These are phyloP conservation scores for Apis dorsata DNA, from an alignment of 1,140 invertebrate species.

Conservation along the genomic window DNA sequence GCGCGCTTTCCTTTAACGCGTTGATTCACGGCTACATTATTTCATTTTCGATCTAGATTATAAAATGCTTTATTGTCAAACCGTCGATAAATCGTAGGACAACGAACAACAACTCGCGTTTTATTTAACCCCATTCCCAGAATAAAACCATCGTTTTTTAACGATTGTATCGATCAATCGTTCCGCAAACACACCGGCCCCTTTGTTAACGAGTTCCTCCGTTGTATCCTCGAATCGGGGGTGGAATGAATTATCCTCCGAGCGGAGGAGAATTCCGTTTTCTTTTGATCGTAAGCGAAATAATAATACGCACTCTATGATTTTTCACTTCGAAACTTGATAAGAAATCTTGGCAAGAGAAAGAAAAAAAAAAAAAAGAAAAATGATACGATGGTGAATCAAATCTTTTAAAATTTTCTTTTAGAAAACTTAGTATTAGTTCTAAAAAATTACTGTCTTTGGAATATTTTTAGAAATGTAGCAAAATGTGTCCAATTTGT, in stretches of 20 bases:
- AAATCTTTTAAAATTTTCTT: too few species aligned
- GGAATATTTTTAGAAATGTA: neutral
- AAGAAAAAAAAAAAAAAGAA: too few species aligned
- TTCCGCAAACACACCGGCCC: neutral
- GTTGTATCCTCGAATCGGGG: conserved; percentile 1
- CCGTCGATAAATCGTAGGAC: neutral
- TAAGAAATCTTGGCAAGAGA: too few species aligned
- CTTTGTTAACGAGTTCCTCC: neutral
- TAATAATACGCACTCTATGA: too few species aligned
- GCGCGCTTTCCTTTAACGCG: neutral
- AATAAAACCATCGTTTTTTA: neutral
- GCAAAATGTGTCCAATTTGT: too few species aligned
- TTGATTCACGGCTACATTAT: neutral
- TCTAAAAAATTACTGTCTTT: neutral
- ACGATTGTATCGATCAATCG: neutral
- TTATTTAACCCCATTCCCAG: neutral
- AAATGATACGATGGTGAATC: too few species aligned
- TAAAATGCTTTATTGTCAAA: neutral
- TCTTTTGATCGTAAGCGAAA: too few species aligned
- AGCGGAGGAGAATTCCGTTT: neutral
- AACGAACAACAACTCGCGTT: neutral
- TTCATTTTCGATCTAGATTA: neutral
- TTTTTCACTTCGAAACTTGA: too few species aligned
- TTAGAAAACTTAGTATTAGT: too few species aligned
- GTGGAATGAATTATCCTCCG: conserved; percentile 16